Evolutionary conservation across 2,888 invertebrate genomes (phyloP), one percentile per base, ranked within the genome.

Genomic region (Drosophila niveifrons): DNA sequence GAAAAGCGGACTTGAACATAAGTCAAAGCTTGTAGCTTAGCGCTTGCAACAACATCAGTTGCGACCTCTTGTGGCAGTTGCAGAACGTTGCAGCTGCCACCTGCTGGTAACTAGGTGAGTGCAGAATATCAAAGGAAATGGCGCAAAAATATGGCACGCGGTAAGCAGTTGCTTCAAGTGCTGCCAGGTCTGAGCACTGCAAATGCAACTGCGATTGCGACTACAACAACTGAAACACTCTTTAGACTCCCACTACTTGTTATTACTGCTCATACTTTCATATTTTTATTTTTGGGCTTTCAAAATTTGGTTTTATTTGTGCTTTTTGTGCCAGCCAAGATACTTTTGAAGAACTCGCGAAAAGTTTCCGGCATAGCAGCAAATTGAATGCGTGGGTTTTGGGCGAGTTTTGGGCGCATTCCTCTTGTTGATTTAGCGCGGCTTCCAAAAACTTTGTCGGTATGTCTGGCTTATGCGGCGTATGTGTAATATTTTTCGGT

Each of bases 71-170:
- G 68, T 44, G 53, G 67, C 56, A 51, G 43, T 23, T 23, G 23
- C 23, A 23, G 23, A 23, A 23, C 28, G 23, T 23, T 64, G 17
- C 3, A 15, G 55, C 61, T 13, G 34, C 48, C 59, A 15, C 47
- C 50, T 73, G 61, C 67, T 59, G 67, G 48, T 57, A 80, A 81
- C 88, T 89, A 87, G 88, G 85, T 89, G 75, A 85, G 85, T 89
- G 79, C 72, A 51, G 67, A 72, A 78, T 88, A 87, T 81, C 83
- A 86, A 88, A 77, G 86, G 80, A 79, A 84, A 88, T 80, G 77
- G 73, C 69, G 78, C 82, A 84, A 83, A 89, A 90, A 90, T 87
- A 84, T 88, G 81, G 90, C 82, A 86, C 90, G 81, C 85, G 85
- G 81, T 86, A 90, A 88, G 82, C 79, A 82, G 80, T 63, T 57